Evolutionary conservation across 53 echinoderm and acorn worm species (phyloP).

Genomic region (Patiria pectinifera): DNA sequence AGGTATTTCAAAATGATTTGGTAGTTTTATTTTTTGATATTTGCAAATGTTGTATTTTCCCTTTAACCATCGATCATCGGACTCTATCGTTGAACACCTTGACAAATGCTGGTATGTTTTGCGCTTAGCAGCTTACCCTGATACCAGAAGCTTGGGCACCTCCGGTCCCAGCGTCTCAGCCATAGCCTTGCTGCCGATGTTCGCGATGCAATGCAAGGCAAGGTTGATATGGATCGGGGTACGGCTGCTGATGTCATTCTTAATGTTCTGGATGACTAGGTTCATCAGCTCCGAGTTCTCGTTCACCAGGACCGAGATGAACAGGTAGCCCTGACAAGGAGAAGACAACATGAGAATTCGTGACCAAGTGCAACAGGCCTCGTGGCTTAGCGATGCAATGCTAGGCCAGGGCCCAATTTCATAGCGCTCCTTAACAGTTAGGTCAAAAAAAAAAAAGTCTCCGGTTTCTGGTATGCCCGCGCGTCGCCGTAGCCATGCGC

Average conservation of each 20-base stretch:
- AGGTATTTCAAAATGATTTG: too few relatives aligned
- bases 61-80: too few relatives aligned
- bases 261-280: constrained; percentile 93
- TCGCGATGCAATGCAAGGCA: constrained; percentile 98
- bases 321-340: constrained; percentile 86
- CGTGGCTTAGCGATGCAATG: too few relatives aligned
- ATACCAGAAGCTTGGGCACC: constrained; percentile 92
- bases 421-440: too few relatives aligned
- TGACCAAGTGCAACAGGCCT: too few relatives aligned
- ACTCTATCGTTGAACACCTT: too few relatives aligned
- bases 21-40: too few relatives aligned
- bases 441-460: too few relatives aligned
- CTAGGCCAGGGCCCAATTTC: too few relatives aligned
- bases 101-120: background rate
- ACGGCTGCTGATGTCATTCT: constrained; percentile 84
- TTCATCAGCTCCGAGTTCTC: constrained; percentile 92
- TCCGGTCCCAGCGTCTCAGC: constrained; percentile 87
- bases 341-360: background rate
- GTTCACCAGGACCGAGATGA: constrained; percentile 95
- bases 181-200: constrained; percentile 99
- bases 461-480: too few relatives aligned
- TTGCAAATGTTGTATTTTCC: too few relatives aligned
- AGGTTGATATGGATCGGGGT: constrained; percentile 90
- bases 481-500: too few relatives aligned
- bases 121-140: constrained; percentile 70